phyloP scores from a whole-genome alignment of 2,797 vertebrate species.

The Gallinago solitaria region DNA sequence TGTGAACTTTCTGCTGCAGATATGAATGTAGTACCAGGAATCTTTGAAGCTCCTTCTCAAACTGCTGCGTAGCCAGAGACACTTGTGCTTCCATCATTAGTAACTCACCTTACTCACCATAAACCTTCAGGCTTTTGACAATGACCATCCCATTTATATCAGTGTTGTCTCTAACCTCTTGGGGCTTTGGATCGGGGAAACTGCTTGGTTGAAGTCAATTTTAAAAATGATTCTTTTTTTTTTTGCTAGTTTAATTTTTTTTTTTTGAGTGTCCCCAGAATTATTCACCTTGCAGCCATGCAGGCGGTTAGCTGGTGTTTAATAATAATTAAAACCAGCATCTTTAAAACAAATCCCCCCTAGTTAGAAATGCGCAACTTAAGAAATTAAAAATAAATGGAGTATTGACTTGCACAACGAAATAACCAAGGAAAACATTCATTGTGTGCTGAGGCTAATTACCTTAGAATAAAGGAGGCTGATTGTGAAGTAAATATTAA shows the following conservation, averaged over 20 bases:
- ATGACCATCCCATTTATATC: neutral
- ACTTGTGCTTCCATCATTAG: neutral
- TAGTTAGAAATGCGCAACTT: neutral
- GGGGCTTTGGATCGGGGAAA: neutral
- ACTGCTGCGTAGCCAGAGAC: neutral
- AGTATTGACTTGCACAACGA: neutral
- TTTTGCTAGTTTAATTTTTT: neutral
- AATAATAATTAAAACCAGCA: neutral
- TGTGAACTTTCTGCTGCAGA: neutral
- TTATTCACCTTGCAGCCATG: neutral
- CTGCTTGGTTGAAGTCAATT: neutral
- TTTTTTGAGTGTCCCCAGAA: neutral
- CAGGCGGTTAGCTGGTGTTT: neutral
- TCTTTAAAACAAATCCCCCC: neutral
- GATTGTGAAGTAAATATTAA: conserved; percentile 50
- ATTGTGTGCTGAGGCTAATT: neutral
- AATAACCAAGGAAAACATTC: neutral
- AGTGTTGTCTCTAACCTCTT: neutral
- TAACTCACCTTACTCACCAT: neutral
- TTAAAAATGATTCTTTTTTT: neutral
- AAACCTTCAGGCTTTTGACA: neutral
- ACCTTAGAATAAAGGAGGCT: neutral
- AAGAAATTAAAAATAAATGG: neutral
- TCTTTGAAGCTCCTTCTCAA: neutral
- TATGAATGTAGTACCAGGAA: no score